Evolutionary conservation across 2,797 vertebrate species (phyloP), one percentile per base, ranked within the genome.

Genomic region (Phrynocephalus forsythii): DNA sequence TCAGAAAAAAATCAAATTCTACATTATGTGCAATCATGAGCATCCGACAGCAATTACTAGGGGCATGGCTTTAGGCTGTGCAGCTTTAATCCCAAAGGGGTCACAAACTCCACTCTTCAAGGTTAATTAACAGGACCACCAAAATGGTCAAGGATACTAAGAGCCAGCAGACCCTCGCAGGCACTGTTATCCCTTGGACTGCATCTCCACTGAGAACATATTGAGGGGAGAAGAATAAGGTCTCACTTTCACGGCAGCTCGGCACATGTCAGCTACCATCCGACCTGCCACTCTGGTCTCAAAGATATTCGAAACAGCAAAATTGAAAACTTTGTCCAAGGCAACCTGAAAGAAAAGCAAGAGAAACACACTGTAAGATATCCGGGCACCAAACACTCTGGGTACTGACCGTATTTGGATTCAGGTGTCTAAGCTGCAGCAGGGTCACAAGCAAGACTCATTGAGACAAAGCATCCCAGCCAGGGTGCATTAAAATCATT

Each of bases 211-310:
- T 33, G 52, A n/a, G 26, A 66, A 63, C 84, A 13, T 0, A 5
- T 6, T 60, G 60, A 86, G 18, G 1, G 10, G 69, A 91, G 18
- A 66, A 18, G 67, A 48, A 91, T 15, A 60, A 87, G 52, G 67
- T 87, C 96, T 95, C 85, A 99, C 99, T 96, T 99, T 99, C 71
- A 98, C 95, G 87, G 99, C 97, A 91, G 99, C 99, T 93, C 98
- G 97, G 96, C 99, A 99, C 98, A 99, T 99, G 93, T 99, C 98
- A 0, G 99, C 98, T 88, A 99, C 99, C 99, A 99, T 99, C 85
- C 98, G 98, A 71, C 99, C 99, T 77, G 99, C 96, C 69, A 99
- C 98, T 90, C 98, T 98, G 0, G 99, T 99, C 97, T 99, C 99
- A 96, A 99, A 99, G 96, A 99, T 99, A 95, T 99, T 99, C 68